phyloP scores from a whole-genome alignment of 2,888 invertebrate genomes.

The Trachelus stipa region DNA sequence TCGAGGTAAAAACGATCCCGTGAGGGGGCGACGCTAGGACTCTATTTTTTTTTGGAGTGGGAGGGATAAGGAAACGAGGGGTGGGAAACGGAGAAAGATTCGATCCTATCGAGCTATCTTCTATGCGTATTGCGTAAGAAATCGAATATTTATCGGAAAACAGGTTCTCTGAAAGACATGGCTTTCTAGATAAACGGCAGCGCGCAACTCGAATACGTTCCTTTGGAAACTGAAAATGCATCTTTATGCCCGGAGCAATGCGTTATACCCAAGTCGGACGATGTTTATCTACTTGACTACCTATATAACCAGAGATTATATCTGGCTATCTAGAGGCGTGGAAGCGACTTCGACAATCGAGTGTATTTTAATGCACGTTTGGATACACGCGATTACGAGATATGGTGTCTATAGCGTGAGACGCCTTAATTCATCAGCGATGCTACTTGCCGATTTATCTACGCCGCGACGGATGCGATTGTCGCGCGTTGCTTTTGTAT shows the following conservation, averaged over 20 bases:
- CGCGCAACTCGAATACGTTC: neutral
- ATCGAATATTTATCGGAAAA: conserved; percentile 6
- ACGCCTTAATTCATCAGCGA: neutral
- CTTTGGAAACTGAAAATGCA: neutral
- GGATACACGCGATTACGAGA: neutral
- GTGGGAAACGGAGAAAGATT: neutral
- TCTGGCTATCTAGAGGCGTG: neutral
- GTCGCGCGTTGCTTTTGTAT: neutral
- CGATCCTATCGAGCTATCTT: neutral
- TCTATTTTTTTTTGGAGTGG: neutral
- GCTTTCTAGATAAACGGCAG: conserved; percentile 3
- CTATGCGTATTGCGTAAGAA: neutral
- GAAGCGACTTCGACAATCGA: neutral
- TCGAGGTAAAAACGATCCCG: neutral
- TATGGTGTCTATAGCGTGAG: neutral
- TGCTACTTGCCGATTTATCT: neutral
- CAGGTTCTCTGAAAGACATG: neutral
- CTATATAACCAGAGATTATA: neutral
- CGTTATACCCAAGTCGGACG: neutral
- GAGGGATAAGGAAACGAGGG: neutral
- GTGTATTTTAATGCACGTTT: neutral
- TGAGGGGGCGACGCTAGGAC: neutral
- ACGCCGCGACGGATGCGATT: neutral
- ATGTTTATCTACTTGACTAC: neutral
- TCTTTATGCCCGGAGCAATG: neutral